A percentile compares a stretch with the other conserved stretches of the same genome.
phyloP scores from a whole-genome alignment of 2,888 invertebrate genomes.

The Abscondita cerata region DNA sequence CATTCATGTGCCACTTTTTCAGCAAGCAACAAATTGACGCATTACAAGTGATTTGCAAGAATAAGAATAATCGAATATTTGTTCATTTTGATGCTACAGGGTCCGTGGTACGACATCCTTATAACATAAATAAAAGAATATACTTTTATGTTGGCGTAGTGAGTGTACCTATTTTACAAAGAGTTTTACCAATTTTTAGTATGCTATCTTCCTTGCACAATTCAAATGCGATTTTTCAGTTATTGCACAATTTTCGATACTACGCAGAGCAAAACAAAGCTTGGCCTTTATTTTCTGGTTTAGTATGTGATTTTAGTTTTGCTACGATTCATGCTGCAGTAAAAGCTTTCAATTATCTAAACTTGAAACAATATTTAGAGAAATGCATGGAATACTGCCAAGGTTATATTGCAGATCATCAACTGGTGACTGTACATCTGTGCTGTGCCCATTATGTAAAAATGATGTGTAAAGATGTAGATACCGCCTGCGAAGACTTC shows the following conservation, averaged over 20 bases:
- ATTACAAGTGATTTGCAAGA: conserved; percentile 9
- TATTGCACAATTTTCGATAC: conserved; percentile 1
- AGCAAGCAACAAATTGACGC: conserved; percentile 30
- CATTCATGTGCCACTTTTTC: conserved; percentile 33
- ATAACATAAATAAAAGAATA: conserved; percentile 10
- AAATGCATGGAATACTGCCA: neutral
- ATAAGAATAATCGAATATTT: conserved; percentile 13
- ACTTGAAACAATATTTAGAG: neutral
- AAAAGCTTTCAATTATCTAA: neutral
- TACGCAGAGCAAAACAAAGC: conserved; percentile 25
- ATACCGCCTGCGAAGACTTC: neutral
- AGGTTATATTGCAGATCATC: neutral
- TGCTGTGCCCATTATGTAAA: neutral
- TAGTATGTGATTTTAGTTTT: conserved; percentile 37
- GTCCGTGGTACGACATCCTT: conserved; percentile 28
- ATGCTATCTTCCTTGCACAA: neutral
- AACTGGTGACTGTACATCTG: neutral
- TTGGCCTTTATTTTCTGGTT: conserved; percentile 31
- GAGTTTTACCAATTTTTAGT: neutral
- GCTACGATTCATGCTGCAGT: conserved; percentile 31
- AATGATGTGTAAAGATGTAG: neutral
- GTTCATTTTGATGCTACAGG: conserved; percentile 40
- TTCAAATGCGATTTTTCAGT: neutral
- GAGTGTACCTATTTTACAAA: neutral
- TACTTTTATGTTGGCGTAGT: neutral